Evolutionary conservation across 2,113 vertebrate species (phyloP).

Genomic region (Phylloscopus trochiloides): DNA sequence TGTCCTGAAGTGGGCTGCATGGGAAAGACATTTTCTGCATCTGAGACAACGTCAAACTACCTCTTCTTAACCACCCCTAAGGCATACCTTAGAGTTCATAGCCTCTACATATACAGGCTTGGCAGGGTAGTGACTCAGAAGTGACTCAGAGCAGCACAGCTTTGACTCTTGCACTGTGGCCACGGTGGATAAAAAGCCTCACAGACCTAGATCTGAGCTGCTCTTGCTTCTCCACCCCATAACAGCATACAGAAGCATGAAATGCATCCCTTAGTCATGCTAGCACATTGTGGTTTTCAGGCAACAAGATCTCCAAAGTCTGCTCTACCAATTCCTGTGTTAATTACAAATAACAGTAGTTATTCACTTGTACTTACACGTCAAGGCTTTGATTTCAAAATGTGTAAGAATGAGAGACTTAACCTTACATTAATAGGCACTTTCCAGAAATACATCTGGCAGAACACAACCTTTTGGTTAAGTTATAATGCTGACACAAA

Average conservation of each 20-base stretch:
- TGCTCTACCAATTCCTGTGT: not conserved
- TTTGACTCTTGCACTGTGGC: not conserved
- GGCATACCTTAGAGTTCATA: not conserved
- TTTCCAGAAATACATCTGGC: slow-evolving; percentile 4
- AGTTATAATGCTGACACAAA: not conserved
- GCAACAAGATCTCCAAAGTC: not conserved
- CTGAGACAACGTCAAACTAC: not conserved
- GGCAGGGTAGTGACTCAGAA: not conserved
- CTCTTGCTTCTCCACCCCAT: not conserved
- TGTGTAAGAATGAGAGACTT: not conserved
- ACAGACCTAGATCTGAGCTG: not conserved
- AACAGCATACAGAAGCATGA: not conserved
- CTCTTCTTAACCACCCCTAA: not conserved
- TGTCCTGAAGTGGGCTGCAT: not conserved
- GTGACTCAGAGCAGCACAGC: not conserved
- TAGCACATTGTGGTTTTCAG: not conserved
- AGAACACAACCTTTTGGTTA: not conserved
- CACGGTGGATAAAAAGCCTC: not conserved
- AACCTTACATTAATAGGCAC: not conserved
- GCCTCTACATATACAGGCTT: not conserved
- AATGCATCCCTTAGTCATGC: not conserved
- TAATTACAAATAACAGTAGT: not conserved
- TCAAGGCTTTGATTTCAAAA: slow-evolving; percentile 11
- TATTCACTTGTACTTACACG: not conserved
- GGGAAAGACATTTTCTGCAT: not conserved